Evolutionary conservation across 1,140 invertebrate genomes (phyloP), one percentile per base, ranked within the genome.

Genomic region (Pantala flavescens): DNA sequence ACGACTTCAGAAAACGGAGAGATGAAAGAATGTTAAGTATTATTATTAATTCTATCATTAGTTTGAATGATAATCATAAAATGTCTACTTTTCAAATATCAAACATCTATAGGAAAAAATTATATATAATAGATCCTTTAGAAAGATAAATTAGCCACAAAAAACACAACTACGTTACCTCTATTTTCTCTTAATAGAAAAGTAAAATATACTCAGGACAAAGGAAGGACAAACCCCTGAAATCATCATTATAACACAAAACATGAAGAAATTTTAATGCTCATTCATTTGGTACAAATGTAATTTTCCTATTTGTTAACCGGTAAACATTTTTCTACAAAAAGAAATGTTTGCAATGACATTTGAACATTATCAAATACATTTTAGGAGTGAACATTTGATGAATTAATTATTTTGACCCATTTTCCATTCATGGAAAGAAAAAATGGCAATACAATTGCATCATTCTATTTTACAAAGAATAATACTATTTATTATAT

Each of bases 251-350:
- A 21, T 63, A 63, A 63, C 49, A 63, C 49, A 63, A 63, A 63
- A 63, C 49, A 63, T 63, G 49, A 63, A 63, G 49, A 63, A 63
- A 63, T 63, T 63, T 63, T 63, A 63, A 63, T 63, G n/a, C n/a
- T 63, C 49, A 63, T 63, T 63, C 49, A 63, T 21, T 63, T 63
- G n/a, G 49, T 63, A 63, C 49, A 63, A 63, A 63, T 63, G 49
- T 63, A 21, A 12, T 63, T 63, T 21, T 21, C n/a, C 14, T 12
- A 63, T 21, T 63, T 19, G 3, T 63, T 19, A 11, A 63, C 12
- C 49, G 5, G 12, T 21, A 7, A 19, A 19, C 49, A 63, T 63
- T 63, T 19, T 63, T 63, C 49, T 63, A 63, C 49, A 63, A 16
- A 63, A 63, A 14, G 5, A 21, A 63, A 63, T 63, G n/a, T 63